These are phyloP conservation scores for Pantelozetes paolii DNA, from an alignment of 2,888 invertebrate genomes.

Conservation along the genomic window DNA sequence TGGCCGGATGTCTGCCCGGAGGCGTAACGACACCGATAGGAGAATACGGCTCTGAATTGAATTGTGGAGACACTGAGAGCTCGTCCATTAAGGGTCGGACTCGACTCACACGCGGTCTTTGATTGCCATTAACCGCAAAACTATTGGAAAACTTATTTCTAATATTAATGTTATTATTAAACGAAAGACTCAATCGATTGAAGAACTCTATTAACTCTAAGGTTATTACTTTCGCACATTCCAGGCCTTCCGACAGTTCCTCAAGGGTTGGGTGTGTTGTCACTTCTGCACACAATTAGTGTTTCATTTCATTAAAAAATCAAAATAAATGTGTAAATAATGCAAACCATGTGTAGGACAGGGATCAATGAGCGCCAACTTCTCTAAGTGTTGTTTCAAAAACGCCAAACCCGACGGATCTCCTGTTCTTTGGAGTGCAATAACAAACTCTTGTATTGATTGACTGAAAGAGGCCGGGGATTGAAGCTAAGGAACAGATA, in stretches of 20 bases:
- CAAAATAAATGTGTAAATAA: conserved; percentile 44
- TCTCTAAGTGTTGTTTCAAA: conserved; percentile 72
- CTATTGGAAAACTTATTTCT: not conserved
- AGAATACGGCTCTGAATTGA: conserved; percentile 24
- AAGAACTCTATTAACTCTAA: conserved; percentile 31
- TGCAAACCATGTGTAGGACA: conserved; percentile 61
- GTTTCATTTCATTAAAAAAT: conserved; percentile 5
- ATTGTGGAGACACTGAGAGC: not conserved
- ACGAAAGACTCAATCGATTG: not conserved
- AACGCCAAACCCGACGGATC: conserved; percentile 77
- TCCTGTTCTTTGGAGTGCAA: conserved; percentile 79
- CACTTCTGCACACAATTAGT: not conserved
- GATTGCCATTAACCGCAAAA: not conserved
- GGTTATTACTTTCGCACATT: conserved; percentile 38
- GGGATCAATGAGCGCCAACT: conserved; percentile 79
- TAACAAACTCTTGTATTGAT: conserved; percentile 83
- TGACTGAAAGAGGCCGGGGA: conserved; percentile 84
- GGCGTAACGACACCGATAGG: conserved; percentile 2
- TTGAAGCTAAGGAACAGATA: conserved; percentile 62
- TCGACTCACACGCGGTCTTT: conserved; percentile 6
- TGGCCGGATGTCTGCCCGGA: not conserved
- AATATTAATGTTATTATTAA: conserved; percentile 14
- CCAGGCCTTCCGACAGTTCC: conserved; percentile 34
- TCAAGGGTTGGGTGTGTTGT: conserved; percentile 34
- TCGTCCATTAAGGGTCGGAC: not conserved